A percentile compares a stretch with the other conserved stretches of the same genome.
phyloP scores from a whole-genome alignment of 37 sponge, comb jelly and placozoan genomes.

The Haliclona indistincta region DNA sequence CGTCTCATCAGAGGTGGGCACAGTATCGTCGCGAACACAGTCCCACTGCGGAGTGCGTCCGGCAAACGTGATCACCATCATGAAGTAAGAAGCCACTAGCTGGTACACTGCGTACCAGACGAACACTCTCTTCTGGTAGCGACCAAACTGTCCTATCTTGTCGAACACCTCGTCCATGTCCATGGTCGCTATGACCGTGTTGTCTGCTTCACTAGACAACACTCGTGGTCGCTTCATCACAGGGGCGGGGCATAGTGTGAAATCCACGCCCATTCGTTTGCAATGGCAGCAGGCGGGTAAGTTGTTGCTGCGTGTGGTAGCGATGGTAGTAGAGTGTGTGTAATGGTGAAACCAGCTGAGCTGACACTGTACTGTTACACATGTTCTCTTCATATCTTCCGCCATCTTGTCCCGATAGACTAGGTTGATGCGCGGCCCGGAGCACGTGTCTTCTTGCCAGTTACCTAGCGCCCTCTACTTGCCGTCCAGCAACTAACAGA shows the following conservation, averaged over 20 bases:
- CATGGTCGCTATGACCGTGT: slow-evolving; percentile 8
- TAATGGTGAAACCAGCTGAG: no score
- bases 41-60: slow-evolving; percentile 39
- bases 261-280: not conserved
- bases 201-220: not conserved
- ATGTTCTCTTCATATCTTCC: no score
- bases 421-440: no score
- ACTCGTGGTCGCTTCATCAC: not conserved
- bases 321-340: no score
- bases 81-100: not conserved
- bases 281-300: no score
- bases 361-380: no score
- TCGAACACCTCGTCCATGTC: slow-evolving; percentile 48
- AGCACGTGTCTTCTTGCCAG: no score
- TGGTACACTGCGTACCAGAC: not conserved
- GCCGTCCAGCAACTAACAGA: no score
- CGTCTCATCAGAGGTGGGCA: not conserved
- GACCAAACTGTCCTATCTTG: slow-evolving; percentile 53
- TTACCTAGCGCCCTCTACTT: no score
- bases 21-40: not conserved
- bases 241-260: not conserved
- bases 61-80: slow-evolving; percentile 21
- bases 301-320: no score
- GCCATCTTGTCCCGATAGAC: no score
- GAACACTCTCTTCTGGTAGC: slow-evolving; percentile 31